These are phyloP conservation scores for Patella depressa DNA, from an alignment of 2,888 invertebrate species.

Conservation along the genomic window DNA sequence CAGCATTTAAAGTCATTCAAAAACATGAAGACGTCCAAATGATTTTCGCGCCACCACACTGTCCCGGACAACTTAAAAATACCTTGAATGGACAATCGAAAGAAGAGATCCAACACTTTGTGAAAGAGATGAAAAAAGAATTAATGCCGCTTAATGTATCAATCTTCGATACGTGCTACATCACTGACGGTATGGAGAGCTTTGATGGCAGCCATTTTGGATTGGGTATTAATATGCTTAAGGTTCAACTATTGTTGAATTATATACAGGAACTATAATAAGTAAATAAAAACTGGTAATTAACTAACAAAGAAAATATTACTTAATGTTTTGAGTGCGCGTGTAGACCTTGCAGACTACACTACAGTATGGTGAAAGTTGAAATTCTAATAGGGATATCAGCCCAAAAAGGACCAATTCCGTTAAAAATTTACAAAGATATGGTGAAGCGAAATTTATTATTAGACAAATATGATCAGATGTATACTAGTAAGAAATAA, in stretches of 20 bases:
- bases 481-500: no score
- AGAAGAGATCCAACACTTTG: conserved; percentile 21
- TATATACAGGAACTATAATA: conserved; percentile 27
- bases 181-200: conserved; percentile 35
- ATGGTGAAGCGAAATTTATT: no score
- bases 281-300: conserved; percentile 19
- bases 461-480: no score
- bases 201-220: conserved; percentile 36
- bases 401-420: no score
- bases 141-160: conserved; percentile 21
- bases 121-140: conserved; percentile 14
- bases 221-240: conserved; percentile 30
- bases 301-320: no score
- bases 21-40: neutral
- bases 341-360: no score
- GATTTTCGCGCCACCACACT: neutral
- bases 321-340: no score
- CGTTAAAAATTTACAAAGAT: no score
- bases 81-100: neutral
- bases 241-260: conserved; percentile 28
- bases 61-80: neutral
- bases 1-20: conserved; percentile 13
- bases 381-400: no score
- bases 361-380: no score
- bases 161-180: conserved; percentile 30